Evolutionary conservation across 2,888 invertebrate genomes (phyloP).

Genomic region (Baronia brevicornis): DNA sequence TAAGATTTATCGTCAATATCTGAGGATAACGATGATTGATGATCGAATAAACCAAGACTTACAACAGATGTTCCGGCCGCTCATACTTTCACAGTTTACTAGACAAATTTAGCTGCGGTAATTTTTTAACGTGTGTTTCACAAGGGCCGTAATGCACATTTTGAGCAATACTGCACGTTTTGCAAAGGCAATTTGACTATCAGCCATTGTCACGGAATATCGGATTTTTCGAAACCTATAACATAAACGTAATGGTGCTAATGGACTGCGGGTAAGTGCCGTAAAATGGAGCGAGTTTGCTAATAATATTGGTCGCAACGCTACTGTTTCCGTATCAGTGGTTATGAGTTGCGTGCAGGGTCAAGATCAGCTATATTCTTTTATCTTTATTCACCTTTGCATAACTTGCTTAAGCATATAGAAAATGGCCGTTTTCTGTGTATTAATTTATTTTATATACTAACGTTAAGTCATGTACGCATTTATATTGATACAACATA

Average conservation of each 20-base stretch:
- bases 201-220: constrained; percentile 38
- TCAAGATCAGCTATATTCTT: constrained; percentile 12
- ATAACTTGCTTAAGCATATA: too few species aligned
- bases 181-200: constrained; percentile 44
- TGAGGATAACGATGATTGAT: too few species aligned
- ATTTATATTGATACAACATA: too few species aligned
- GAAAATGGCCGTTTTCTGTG: too few species aligned
- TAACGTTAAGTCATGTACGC: too few species aligned
- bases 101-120: constrained; percentile 33
- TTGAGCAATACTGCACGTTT: constrained; percentile 25
- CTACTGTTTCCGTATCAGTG: constrained; percentile 5
- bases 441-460: too few species aligned
- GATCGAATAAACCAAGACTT: constrained; percentile 11
- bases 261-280: constrained; percentile 25
- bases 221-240: constrained; percentile 29
- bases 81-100: constrained; percentile 47
- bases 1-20: too few species aligned
- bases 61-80: constrained; percentile 16
- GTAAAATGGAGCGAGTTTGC: constrained; percentile 24
- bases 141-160: constrained; percentile 31
- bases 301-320: constrained; percentile 17
- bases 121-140: constrained; percentile 42
- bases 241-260: constrained; percentile 21
- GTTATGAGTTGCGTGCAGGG: constrained; percentile 4
- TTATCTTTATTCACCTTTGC: constrained; percentile 2